Evolutionary conservation across 1,140 invertebrate species (phyloP), one percentile per base, ranked within the genome.

Genomic region (Anthonomus grandis): DNA sequence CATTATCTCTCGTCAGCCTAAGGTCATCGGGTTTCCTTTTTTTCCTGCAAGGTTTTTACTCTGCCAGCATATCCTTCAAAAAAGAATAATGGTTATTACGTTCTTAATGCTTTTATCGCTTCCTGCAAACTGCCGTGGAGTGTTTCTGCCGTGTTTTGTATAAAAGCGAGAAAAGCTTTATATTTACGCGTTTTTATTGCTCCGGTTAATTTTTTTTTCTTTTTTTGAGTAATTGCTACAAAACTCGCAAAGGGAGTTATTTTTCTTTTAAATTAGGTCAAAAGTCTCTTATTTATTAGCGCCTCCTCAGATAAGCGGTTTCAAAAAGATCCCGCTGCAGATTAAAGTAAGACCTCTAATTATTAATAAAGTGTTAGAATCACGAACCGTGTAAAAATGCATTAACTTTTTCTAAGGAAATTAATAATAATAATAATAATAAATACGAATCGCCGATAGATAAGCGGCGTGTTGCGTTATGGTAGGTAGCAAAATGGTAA

Each of bases 1-100:
- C 49, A 52, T 52, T 53, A 53, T 53, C 50, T 38, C 44, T 27
- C 22, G 17, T 45, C 9, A 34, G 9, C 17, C 19, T 55, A 55
- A 55, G 52, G 52, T 55, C 52, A 46, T 55, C 52, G 31, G 41
- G 52, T 55, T 55, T 55, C 52, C 52, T 55, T 55, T 55, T 55
- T 46, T n/a, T n/a, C n/a, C n/a, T 36, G 52, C 52, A 46, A 46
- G 41, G 52, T 55, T 55, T 55, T 55, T 46, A 55, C 31, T 46
- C 42, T 55, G 52, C 52, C 52, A 55, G 42, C 52, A 46, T 55
- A 55, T 55, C 52, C 52, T 55, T 55, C 52, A 55, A 46, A 55
- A 42, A 55, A 55, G 52, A 55, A 46, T 46, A 55, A 55, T 55
- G 52, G 42, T 55, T 55, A 55, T 55, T 55, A 41, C 52, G 41